A percentile compares a stretch with the other conserved stretches of the same genome.
These are phyloP conservation scores for Oceanodroma tethys DNA, from an alignment of 2,113 vertebrate genomes.

Conservation along the genomic window DNA sequence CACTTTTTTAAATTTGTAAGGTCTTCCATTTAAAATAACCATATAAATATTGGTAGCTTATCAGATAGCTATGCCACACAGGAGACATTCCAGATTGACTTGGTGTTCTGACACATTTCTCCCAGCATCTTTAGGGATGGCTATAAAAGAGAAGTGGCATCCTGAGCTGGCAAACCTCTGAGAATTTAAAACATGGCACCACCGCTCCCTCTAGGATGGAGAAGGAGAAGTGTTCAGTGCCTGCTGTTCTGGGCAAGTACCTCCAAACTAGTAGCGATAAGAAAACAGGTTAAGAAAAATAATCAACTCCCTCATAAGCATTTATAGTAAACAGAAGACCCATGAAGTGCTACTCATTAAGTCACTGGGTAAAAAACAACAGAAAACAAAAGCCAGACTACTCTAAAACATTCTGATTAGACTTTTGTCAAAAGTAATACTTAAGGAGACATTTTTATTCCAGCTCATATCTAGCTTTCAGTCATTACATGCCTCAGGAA, in stretches of 20 bases:
- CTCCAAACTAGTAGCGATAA: background rate
- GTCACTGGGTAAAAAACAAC: background rate
- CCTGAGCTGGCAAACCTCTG: background rate
- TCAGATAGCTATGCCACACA: background rate
- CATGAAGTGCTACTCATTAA: background rate
- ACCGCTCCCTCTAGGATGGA: constrained; percentile 1
- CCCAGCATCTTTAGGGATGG: background rate
- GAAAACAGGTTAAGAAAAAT: constrained; percentile 28
- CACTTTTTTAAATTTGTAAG: background rate
- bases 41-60: background rate
- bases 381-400: background rate
- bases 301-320: background rate
- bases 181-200: background rate
- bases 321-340: background rate
- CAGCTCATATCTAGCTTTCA: background rate
- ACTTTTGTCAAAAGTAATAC: background rate
- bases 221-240: background rate
- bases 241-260: background rate
- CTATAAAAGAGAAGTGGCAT: background rate
- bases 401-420: background rate
- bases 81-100: background rate
- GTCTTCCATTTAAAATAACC: background rate
- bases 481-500: background rate
- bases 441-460: background rate
- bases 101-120: background rate